These are phyloP conservation scores for Sycophila sp. DNA, from an alignment of 1,140 invertebrate species.

Conservation along the genomic window DNA sequence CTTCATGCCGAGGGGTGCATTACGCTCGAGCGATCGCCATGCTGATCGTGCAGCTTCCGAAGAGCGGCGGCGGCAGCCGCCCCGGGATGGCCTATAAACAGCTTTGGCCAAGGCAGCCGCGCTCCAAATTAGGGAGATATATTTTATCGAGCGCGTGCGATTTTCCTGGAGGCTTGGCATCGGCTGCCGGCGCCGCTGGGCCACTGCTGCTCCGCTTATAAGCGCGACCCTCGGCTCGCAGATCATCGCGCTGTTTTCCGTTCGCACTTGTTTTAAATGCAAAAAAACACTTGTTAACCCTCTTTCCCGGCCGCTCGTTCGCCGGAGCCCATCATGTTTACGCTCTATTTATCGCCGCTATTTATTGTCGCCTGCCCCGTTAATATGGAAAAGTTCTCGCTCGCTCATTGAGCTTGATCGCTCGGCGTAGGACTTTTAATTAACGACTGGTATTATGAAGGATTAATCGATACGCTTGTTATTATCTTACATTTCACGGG, in stretches of 20 bases:
- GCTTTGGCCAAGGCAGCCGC: background rate
- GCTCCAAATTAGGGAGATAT: background rate
- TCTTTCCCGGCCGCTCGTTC: background rate
- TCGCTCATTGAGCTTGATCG: background rate
- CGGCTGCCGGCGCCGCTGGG: background rate
- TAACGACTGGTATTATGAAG: too few relatives aligned
- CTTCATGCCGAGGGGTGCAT: conserved; percentile 26
- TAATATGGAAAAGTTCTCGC: background rate
- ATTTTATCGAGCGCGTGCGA: background rate
- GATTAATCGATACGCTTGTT: too few relatives aligned
- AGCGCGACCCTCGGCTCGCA: too few relatives aligned
- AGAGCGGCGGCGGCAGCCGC: conserved; percentile 1
- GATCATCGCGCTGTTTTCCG: too few relatives aligned
- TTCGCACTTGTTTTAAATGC: too few relatives aligned
- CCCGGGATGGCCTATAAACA: conserved; percentile 26
- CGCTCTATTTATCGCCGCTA: background rate
- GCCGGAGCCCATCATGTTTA: background rate
- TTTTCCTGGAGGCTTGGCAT: background rate
- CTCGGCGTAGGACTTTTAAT: background rate
- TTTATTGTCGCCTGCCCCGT: background rate
- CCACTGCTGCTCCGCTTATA: background rate
- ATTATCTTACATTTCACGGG: too few relatives aligned
- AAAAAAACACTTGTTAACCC: background rate
- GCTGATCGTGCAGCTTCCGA: conserved; percentile 41
- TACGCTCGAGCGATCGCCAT: conserved; percentile 16